Percentiles rank a stretch among this genome's conserved stretches.
Conservation (phyloP, 2,113 vertebrate species). For the Corvus moneduloides region DNA sequence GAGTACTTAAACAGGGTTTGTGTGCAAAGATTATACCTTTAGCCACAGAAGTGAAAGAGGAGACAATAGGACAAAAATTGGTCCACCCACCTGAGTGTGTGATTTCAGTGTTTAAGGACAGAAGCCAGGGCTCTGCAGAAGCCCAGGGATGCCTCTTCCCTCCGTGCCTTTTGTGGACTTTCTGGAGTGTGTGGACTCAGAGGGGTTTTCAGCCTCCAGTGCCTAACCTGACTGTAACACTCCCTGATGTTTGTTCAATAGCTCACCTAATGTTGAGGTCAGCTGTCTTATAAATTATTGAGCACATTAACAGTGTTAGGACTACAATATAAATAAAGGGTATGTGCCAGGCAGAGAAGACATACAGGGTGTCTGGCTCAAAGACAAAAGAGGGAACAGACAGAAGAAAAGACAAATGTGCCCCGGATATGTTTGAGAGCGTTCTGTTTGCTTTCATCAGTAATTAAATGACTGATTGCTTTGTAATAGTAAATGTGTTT, state of each 20-base stretch:
- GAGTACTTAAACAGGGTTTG: constrained; percentile 69
- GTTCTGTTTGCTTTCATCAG: background rate
- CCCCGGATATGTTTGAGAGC: background rate
- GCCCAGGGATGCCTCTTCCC: background rate
- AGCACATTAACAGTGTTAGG: constrained; percentile 66
- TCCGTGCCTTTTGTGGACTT: background rate
- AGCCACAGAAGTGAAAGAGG: constrained; percentile 46
- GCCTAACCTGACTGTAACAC: constrained; percentile 44
- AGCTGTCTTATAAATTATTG: constrained; percentile 73
- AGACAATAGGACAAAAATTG: constrained; percentile 29
- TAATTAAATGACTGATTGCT: constrained; percentile 40
- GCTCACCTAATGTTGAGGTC: constrained; percentile 67
- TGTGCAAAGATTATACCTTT: constrained; percentile 56
- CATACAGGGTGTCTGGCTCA: constrained; percentile 10
- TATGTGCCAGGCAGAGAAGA: constrained; percentile 15
- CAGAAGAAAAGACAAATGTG: background rate
- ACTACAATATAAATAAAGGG: constrained; percentile 48
- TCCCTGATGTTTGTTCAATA: constrained; percentile 71
- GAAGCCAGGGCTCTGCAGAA: background rate
- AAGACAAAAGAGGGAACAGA: constrained; percentile 17
- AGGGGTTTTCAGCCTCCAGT: background rate
- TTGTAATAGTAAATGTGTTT: background rate
- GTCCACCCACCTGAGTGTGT: background rate
- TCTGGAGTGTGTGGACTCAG: background rate
- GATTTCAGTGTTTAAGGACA: background rate